phyloP scores from a whole-genome alignment of 2,888 invertebrate genomes.

The Lapara coniferarum region DNA sequence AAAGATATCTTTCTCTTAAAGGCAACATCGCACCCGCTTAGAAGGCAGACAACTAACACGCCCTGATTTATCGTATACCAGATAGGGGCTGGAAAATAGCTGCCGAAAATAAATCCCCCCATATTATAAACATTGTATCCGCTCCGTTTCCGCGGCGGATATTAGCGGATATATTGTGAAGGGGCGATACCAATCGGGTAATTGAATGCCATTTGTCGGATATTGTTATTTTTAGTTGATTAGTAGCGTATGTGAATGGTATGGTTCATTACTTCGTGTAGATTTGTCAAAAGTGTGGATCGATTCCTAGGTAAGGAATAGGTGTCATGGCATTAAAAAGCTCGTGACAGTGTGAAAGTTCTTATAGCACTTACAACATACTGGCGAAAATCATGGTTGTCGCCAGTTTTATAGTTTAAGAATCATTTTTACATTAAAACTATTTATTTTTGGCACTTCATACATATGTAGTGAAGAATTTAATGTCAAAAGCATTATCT shows the following conservation, averaged over 20 bases:
- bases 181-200: not conserved
- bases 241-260: not conserved
- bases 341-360: no score
- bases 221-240: not conserved
- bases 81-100: conserved; percentile 19
- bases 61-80: conserved; percentile 16
- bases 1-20: not conserved
- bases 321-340: no score
- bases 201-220: conserved; percentile 1
- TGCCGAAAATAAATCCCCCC: conserved; percentile 7
- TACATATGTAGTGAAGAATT: no score
- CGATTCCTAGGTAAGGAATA: no score
- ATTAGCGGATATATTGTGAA: conserved; percentile 18
- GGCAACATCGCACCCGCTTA: not conserved
- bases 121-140: conserved; percentile 22
- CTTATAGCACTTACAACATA: no score
- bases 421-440: no score
- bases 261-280: no score
- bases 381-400: no score
- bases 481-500: no score
- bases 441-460: no score
- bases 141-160: conserved; percentile 18
- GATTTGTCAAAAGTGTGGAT: no score
- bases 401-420: no score
- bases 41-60: conserved; percentile 1